Percentiles rank a stretch among this genome's conserved stretches.
phyloP scores from a whole-genome alignment of 2,888 invertebrate species.

The Pomacea canaliculata region DNA sequence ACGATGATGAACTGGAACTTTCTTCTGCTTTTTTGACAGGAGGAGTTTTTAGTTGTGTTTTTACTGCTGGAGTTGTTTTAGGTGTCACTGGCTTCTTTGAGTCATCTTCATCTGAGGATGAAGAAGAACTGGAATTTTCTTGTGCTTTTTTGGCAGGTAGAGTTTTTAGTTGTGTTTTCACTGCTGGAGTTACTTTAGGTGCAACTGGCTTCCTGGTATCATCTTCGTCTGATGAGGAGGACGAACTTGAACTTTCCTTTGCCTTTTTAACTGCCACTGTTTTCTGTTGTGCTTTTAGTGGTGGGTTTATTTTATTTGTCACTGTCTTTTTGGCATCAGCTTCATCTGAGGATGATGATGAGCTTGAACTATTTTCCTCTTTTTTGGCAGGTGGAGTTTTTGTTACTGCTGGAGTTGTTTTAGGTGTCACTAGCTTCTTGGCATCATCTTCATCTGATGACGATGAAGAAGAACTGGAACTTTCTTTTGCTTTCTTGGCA shows the following conservation, averaged over 20 bases:
- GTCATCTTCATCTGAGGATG: not conserved
- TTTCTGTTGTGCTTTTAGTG: not conserved
- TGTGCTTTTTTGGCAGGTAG: too few relatives aligned
- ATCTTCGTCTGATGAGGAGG: too few relatives aligned
- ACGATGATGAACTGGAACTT: slow-evolving; percentile 29
- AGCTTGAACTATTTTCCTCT: slow-evolving; percentile 30
- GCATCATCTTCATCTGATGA: slow-evolving; percentile 33
- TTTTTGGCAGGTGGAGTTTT: slow-evolving; percentile 34
- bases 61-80: slow-evolving; percentile 17
- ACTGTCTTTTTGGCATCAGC: slow-evolving; percentile 6
- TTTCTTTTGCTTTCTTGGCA: too few relatives aligned
- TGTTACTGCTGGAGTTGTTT: not conserved
- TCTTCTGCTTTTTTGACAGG: slow-evolving; percentile 35
- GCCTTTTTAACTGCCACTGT: slow-evolving; percentile 28
- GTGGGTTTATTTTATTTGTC: too few relatives aligned
- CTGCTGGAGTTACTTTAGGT: too few relatives aligned
- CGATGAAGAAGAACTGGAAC: too few relatives aligned
- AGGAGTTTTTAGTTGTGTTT: slow-evolving; percentile 11
- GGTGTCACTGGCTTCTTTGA: slow-evolving; percentile 26
- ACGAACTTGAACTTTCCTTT: not conserved
- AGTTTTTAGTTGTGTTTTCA: too few relatives aligned
- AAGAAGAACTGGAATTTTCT: too few relatives aligned
- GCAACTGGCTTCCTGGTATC: too few relatives aligned
- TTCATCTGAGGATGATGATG: slow-evolving; percentile 32
- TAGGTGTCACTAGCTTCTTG: too few relatives aligned